Evolutionary conservation across 2,113 vertebrate genomes (phyloP).

Genomic region (Indicator indicator): DNA sequence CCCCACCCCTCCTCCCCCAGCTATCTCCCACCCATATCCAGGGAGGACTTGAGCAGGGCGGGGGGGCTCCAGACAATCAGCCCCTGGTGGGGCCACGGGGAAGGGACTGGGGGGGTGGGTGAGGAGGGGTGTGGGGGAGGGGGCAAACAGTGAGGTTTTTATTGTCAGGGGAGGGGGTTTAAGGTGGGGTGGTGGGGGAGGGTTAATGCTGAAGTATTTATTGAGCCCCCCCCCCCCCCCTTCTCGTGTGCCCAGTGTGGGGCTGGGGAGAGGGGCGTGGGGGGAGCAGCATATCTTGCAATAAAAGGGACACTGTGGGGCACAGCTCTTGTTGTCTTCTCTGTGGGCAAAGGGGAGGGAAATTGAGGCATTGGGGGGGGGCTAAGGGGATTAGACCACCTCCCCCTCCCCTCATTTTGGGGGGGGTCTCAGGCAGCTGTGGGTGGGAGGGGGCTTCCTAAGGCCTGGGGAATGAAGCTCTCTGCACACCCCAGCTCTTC

Average conservation of each 20-base stretch:
- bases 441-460: neutral
- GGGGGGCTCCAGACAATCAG: neutral
- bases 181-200: neutral
- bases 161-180: neutral
- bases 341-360: neutral
- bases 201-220: slow-evolving; percentile 38
- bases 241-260: neutral
- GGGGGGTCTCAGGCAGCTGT: too few relatives aligned
- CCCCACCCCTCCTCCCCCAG: too few relatives aligned
- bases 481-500: neutral
- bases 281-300: slow-evolving; percentile 6
- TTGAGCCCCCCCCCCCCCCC: neutral
- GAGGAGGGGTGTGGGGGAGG: neutral
- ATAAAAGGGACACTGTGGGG: slow-evolving; percentile 9
- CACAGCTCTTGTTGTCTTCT: neutral
- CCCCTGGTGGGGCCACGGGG: neutral
- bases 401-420: too few relatives aligned
- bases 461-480: neutral
- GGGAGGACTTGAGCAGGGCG: neutral
- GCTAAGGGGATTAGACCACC: neutral
- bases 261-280: neutral
- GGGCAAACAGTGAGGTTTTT: neutral
- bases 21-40: neutral
- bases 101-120: neutral
- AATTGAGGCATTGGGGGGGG: neutral